Percentiles rank a stretch among this genome's conserved stretches.
phyloP scores from a whole-genome alignment of 1,140 invertebrate species.

The Brachionus sp. region DNA sequence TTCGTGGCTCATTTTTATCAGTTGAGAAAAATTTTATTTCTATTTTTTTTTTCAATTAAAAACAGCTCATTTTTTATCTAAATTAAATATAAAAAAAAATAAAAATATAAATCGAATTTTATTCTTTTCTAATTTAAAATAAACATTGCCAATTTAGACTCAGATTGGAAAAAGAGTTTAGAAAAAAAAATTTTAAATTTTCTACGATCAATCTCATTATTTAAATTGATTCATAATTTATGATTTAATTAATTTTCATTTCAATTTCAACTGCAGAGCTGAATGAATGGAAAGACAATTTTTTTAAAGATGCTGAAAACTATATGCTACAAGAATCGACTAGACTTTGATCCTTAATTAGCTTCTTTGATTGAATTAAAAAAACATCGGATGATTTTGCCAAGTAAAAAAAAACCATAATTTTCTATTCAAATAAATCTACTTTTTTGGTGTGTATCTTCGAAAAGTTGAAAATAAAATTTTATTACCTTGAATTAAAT shows the following conservation, averaged over 20 bases:
- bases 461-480: background rate
- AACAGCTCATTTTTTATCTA: background rate
- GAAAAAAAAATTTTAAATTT: background rate
- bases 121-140: background rate
- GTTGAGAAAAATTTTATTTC: background rate
- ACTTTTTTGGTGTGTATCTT: background rate
- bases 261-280: background rate
- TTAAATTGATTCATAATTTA: slow-evolving; percentile 1
- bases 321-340: background rate
- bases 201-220: background rate
- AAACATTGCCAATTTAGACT: background rate
- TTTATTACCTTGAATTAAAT: background rate
- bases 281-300: background rate
- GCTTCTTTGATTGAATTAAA: background rate
- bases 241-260: background rate
- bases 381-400: background rate
- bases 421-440: background rate
- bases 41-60: background rate
- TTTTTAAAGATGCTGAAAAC: background rate
- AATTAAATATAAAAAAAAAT: background rate
- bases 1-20: slow-evolving; percentile 10
- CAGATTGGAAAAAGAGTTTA: background rate
- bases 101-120: no score
- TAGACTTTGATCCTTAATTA: background rate
- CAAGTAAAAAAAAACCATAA: background rate